Conservation (phyloP, 2,888 invertebrate species). For the Caenorhabditis imperialis region DNA sequence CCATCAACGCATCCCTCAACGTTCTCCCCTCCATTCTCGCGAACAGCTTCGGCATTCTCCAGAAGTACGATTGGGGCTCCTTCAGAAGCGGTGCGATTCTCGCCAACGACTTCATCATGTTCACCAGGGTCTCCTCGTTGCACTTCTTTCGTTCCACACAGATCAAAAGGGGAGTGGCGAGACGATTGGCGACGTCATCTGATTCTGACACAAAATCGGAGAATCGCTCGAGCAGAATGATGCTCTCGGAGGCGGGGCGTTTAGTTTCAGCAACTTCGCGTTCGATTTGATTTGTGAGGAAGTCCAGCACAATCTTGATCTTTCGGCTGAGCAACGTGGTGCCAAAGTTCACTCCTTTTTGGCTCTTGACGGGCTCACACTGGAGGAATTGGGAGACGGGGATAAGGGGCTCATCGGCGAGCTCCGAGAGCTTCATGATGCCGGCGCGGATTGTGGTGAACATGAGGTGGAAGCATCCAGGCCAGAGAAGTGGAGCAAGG, state of each 20-base stretch:
- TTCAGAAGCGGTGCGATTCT: slow-evolving; percentile 56
- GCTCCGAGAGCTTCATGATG: slow-evolving; percentile 61
- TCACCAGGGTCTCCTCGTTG: slow-evolving; percentile 58
- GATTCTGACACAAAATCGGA: slow-evolving; percentile 63
- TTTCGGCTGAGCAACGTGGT: slow-evolving; percentile 62
- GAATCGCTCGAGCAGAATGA: slow-evolving; percentile 57
- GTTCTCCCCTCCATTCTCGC: slow-evolving; percentile 59
- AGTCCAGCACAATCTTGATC: slow-evolving; percentile 61
- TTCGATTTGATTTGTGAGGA: slow-evolving; percentile 57
- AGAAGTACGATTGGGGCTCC: slow-evolving; percentile 56
- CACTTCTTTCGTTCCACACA: slow-evolving; percentile 58
- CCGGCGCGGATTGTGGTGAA: slow-evolving; percentile 51
- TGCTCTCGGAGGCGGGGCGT: slow-evolving; percentile 51
- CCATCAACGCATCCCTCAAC: slow-evolving; percentile 64
- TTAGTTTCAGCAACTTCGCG: slow-evolving; percentile 45
- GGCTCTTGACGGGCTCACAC: slow-evolving; percentile 19
- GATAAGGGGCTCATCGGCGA: slow-evolving; percentile 58
- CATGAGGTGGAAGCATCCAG: slow-evolving; percentile 49
- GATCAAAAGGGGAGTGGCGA: slow-evolving; percentile 64
- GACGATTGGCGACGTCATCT: slow-evolving; percentile 58
- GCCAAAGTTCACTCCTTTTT: slow-evolving; percentile 59
- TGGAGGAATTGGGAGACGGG: slow-evolving; percentile 16
- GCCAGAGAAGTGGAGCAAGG: slow-evolving; percentile 57
- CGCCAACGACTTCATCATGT: slow-evolving; percentile 63
- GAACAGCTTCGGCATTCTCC: slow-evolving; percentile 63